Conservation (phyloP, 2,888 invertebrate genomes). For the Lasioglossum lativentre region DNA sequence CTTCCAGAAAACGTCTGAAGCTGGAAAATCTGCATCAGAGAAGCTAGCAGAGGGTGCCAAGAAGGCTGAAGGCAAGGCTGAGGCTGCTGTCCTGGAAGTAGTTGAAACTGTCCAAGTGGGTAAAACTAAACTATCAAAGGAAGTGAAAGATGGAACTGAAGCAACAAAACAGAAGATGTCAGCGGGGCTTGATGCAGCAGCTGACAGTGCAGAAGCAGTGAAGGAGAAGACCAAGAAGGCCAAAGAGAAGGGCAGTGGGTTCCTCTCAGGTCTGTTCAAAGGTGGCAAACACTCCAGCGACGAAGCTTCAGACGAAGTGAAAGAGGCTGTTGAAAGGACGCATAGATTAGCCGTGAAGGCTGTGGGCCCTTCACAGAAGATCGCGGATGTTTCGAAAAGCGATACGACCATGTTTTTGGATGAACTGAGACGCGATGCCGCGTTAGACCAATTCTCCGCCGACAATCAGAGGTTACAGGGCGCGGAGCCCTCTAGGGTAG, state of each 20-base stretch:
- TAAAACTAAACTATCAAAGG: slow-evolving; percentile 60
- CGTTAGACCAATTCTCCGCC: slow-evolving; percentile 41
- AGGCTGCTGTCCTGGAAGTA: background rate
- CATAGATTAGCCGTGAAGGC: slow-evolving; percentile 31
- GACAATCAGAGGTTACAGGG: background rate
- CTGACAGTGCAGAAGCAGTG: slow-evolving; percentile 73
- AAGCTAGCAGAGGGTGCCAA: slow-evolving; percentile 51
- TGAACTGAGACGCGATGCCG: slow-evolving; percentile 72
- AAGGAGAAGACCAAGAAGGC: slow-evolving; percentile 72
- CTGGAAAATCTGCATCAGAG: slow-evolving; percentile 1
- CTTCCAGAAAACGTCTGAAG: background rate
- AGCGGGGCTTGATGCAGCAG: slow-evolving; percentile 15
- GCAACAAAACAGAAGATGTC: slow-evolving; percentile 43
- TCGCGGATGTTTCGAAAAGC: background rate
- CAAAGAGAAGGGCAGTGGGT: slow-evolving; percentile 72
- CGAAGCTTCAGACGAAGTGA: slow-evolving; percentile 72
- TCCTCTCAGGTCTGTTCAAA: slow-evolving; percentile 72
- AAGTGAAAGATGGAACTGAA: slow-evolving; percentile 62
- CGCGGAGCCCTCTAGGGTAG: background rate
- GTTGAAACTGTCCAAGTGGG: slow-evolving; percentile 70
- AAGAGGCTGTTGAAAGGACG: slow-evolving; percentile 82
- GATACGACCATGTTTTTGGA: slow-evolving; percentile 63
- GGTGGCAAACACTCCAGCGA: slow-evolving; percentile 67
- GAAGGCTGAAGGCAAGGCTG: slow-evolving; percentile 20
- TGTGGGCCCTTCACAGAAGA: background rate